Evolutionary conservation across 2,888 invertebrate genomes (phyloP), one percentile per base, ranked within the genome.

Genomic region (Eilema griseolum): DNA sequence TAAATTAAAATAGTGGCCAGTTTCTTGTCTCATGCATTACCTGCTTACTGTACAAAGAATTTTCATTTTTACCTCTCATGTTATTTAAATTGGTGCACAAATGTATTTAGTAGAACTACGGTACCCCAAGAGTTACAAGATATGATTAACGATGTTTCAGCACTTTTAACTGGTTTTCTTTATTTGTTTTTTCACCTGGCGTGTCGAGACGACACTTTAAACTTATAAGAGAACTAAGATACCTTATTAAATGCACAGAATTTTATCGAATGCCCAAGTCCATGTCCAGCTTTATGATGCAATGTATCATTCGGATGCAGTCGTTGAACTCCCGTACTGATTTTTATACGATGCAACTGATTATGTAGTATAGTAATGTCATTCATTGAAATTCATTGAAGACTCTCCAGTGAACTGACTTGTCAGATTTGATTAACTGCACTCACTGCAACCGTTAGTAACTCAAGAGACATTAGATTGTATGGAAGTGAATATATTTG

Each of bases 281-380:
- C n/a, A n/a, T n/a, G n/a, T n/a, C n/a, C 37, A 65, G 68, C 68
- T 66, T 69, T 66, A 77, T 71, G 75, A 75, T 80, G 81, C 84
- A 83, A 74, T 63, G 75, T 70, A 76, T 69, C 76, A 77, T 77
- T 79, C 73, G 75, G 63, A 63, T 70, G 78, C 82, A 83, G 85
- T 83, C 85, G 76, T 80, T 83, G 85, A 85, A 83, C 85, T 69
- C 81, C 73, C 69, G 74, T 72, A 79, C 73, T 73, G 78, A 73
- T 73, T 80, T 82, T 83, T 75, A 75, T 77, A 68, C 65, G 41
- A 65, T 78, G 73, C 68, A 72, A 67, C 73, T 78, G 76, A 73
- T 81, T 81, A 41, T 16, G 14, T 41, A 73, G 23, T 69, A 41
- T 46, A 24, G 71, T 76, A 5, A 8, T 37, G 33, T 12, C 33